A percentile compares a stretch with the other conserved stretches of the same genome.
phyloP scores from a whole-genome alignment of 2,113 vertebrate species.

The Coreoperca whiteheadi region DNA sequence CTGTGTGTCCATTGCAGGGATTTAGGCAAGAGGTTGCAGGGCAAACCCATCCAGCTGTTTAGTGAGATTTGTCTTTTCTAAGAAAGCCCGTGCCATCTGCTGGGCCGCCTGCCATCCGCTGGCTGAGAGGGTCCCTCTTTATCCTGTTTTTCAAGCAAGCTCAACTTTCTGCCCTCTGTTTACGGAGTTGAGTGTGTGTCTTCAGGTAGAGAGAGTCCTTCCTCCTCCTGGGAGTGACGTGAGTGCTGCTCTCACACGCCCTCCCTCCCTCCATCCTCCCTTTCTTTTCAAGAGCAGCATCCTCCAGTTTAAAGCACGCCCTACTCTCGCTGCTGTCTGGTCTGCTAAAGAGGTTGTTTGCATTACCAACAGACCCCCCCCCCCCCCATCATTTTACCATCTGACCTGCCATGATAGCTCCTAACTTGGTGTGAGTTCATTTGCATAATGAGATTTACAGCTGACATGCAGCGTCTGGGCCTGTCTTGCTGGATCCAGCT shows the following conservation, averaged over 20 bases:
- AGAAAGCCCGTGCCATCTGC: conserved; percentile 36
- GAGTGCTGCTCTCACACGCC: conserved; percentile 5
- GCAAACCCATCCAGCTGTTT: conserved; percentile 49
- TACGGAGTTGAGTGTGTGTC: neutral
- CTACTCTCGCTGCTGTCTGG: neutral
- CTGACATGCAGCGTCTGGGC: conserved; percentile 63
- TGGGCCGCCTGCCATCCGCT: conserved; percentile 35
- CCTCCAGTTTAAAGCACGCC: neutral
- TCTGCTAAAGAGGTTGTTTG: conserved; percentile 7
- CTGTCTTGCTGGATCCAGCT: conserved; percentile 54
- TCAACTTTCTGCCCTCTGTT: neutral
- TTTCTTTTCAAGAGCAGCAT: neutral
- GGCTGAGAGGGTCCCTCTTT: neutral
- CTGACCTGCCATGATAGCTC: conserved; percentile 27
- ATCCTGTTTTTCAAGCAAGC: neutral
- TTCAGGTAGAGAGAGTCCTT: neutral
- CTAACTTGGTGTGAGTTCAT: conserved; percentile 46
- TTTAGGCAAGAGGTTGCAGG: conserved; percentile 9
- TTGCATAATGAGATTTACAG: conserved; percentile 66
- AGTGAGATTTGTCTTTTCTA: conserved; percentile 33
- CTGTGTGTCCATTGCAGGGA: conserved; percentile 1
- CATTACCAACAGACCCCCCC: neutral
- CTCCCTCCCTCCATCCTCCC: neutral
- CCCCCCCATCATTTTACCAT: neutral
- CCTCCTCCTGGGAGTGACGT: neutral